phyloP scores from a whole-genome alignment of 2,888 invertebrate species.

The Agonum fuliginosum region DNA sequence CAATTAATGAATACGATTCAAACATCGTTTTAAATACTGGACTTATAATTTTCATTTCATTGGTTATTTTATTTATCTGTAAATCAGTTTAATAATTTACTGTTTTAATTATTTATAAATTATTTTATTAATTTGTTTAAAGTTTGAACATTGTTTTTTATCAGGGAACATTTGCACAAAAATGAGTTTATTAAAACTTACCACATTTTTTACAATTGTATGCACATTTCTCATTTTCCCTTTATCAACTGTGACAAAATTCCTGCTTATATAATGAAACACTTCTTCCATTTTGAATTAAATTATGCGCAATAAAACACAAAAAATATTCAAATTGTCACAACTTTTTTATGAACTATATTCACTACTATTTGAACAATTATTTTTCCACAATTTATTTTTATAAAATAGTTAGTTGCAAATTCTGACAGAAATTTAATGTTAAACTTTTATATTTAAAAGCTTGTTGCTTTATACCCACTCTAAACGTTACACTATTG shows the following conservation, averaged over 20 bases:
- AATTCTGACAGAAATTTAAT: too few species aligned
- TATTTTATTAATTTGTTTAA: not conserved
- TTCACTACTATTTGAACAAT: too few species aligned
- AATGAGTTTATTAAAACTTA: slow-evolving; percentile 1
- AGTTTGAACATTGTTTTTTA: not conserved
- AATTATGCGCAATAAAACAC: too few species aligned
- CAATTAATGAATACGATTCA: slow-evolving; percentile 72
- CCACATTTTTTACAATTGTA: not conserved
- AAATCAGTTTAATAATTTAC: not conserved
- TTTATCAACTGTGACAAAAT: not conserved
- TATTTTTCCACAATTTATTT: too few species aligned
- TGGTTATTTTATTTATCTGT: slow-evolving; percentile 64
- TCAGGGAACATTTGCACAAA: not conserved
- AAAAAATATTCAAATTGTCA: too few species aligned
- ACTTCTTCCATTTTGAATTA: slow-evolving; percentile 2
- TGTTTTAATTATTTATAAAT: slow-evolving; percentile 55
- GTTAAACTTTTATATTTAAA: too few species aligned
- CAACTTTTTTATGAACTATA: too few species aligned
- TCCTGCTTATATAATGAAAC: not conserved
- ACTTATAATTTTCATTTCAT: slow-evolving; percentile 67
- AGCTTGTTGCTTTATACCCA: too few species aligned
- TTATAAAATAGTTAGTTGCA: too few species aligned
- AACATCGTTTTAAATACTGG: slow-evolving; percentile 68
- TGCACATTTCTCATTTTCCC: not conserved
- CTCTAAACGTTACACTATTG: too few species aligned